phyloP scores from a whole-genome alignment of 2,113 vertebrate genomes.

The Hypocryptadius cinnamomeus region DNA sequence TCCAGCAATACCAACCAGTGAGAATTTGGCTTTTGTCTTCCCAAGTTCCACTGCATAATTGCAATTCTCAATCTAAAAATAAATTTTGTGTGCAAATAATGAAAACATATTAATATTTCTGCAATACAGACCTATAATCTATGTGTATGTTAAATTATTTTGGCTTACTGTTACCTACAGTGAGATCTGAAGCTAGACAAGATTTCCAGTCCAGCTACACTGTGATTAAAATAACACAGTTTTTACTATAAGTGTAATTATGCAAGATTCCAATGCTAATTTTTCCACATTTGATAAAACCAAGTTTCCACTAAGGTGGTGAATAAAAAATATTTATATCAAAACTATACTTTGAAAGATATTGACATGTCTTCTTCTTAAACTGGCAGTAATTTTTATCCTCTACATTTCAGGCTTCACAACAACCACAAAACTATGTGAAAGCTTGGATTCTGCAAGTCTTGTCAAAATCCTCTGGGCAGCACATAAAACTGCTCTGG shows the following conservation, averaged over 20 bases:
- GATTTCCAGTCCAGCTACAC: background rate
- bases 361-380: background rate
- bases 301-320: background rate
- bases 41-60: constrained; percentile 92
- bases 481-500: background rate
- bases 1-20: constrained; percentile 92
- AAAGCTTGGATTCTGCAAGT: background rate
- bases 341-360: background rate
- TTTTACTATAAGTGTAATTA: background rate
- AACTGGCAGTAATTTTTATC: background rate
- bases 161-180: background rate
- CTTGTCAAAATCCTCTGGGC: background rate
- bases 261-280: background rate
- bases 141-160: background rate
- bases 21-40: constrained; percentile 85
- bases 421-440: background rate
- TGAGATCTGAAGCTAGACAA: background rate
- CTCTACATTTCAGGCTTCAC: background rate
- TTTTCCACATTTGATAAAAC: background rate
- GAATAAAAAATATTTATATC: background rate
- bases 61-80: constrained; percentile 91
- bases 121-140: background rate
- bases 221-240: background rate
- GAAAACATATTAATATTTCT: background rate
- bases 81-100: background rate